Evolutionary conservation across 2,797 vertebrate genomes (phyloP).

Genomic region (Anguilla obscura): DNA sequence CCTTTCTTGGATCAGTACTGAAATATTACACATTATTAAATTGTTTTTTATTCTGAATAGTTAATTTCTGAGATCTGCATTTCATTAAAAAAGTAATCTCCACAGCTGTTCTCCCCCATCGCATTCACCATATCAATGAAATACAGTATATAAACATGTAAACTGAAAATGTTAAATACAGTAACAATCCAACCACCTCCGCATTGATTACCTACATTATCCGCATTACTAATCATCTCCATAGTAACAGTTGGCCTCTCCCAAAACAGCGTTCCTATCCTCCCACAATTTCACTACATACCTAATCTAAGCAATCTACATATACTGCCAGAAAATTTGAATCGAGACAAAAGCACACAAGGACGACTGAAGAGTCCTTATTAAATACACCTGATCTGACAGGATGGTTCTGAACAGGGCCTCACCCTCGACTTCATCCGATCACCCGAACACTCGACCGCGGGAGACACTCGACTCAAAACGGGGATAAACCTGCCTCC

Average conservation of each 20-base stretch:
- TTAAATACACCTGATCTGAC: not conserved
- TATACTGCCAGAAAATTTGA: not conserved
- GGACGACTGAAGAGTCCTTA: not conserved
- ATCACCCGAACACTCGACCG: constrained; percentile 13
- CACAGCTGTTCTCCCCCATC: not conserved
- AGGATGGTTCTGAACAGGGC: not conserved
- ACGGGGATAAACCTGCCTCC: constrained; percentile 5
- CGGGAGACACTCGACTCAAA: not conserved
- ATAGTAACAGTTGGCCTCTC: not conserved
- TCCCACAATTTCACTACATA: not conserved
- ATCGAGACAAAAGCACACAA: not conserved
- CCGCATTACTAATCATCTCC: not conserved
- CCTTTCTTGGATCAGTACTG: too few relatives aligned
- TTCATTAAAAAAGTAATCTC: too few relatives aligned
- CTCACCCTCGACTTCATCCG: not conserved
- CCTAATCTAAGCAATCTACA: not conserved
- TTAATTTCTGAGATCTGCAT: too few relatives aligned
- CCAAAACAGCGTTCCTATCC: not conserved
- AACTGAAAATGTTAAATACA: too few relatives aligned
- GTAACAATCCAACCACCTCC: not conserved
- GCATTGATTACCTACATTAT: not conserved
- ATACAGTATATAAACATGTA: not conserved
- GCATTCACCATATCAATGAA: not conserved
- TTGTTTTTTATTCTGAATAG: too few relatives aligned
- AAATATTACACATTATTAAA: too few relatives aligned